Evolutionary conservation across 2,888 invertebrate species (phyloP), one percentile per base, ranked within the genome.

Genomic region (Pseudococcus longispinus): DNA sequence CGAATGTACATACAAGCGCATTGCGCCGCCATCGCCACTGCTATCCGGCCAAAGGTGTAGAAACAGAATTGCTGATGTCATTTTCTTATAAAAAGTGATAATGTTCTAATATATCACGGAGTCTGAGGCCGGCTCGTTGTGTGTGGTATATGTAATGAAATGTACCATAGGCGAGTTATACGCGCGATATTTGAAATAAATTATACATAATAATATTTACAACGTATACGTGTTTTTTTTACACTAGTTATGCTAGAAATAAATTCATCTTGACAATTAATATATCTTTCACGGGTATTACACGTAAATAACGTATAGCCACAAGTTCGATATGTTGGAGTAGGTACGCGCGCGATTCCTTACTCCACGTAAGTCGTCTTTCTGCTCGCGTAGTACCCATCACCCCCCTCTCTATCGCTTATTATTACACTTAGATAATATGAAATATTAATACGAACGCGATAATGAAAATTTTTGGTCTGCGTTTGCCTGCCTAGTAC

Each of bases 131-230:
- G n/a, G 77, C 37, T 85, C 86, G 74, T 86, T 46, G 86, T 86
- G 86, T 86, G 86, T 86, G 86, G 86, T 86, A 86, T 85, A 86
- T 80, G 86, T 86, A 86, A 86, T 86, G 86, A 86, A 86, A 86
- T 86, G 86, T 86, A 86, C 77, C 80, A 80, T 32, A 80, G 80
- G 86, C 80, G 86, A 86, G 80, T 46, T 86, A 51, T 29, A 51
- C 80, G 60, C 32, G 37, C 74, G 44, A 80, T 32, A 80, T 86
- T 86, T 46, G 9, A 86, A 86, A 86, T 86, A 86, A 86, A 86
- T 86, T 86, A 86, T 55, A 26, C 70, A 26, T 86, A 85, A 86
- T 86, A 86, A 86, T 86, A 86, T 86, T 86, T 86, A 86, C 86
- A 86, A 77, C 77, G 74, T 55, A 55, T 84, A 60, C 84, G 55